Evolutionary conservation across 2,113 vertebrate species (phyloP), one percentile per base, ranked within the genome.

Genomic region (Pedetes capensis): DNA sequence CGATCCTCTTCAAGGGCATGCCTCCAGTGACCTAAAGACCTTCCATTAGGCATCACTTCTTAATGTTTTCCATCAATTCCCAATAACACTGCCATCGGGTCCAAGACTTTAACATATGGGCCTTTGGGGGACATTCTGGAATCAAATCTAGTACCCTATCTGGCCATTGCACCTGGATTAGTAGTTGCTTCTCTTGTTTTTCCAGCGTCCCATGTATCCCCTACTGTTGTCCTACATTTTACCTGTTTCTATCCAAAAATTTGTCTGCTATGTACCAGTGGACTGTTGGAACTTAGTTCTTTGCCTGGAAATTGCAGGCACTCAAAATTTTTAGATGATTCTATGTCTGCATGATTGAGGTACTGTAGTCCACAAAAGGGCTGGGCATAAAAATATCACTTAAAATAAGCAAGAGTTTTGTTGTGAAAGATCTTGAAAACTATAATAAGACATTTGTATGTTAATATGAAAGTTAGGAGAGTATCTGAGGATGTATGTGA

Each of bases 161-260:
- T 37, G 47, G 9, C 39, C 82, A 37, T 37, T 42, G 7, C 8
- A 57, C 6, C 27, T n/a, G 5, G 4, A 25, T 23, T 59, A 34
- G 23, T 39, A 14, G n/a, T 18, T 12, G 6, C 25, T 78, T 47
- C 3, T 61, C 3, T 88, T 76, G 34, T 34, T 63, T 55, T 37
- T 9, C 14, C 1, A 14, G 32, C 8, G 8, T 57, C 11, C 29
- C 14, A 32, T 7, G 6, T 23, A 3, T 1, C 1, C 3, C 20
- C 13, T 51, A 11, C 17, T 12, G 1, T 8, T 39, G 6, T 68
- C 22, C 22, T 68, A 9, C 2, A 13, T 7, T 27, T 25, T 10
- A 27, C 32, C 44, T 51, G 0, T 80, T 34, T 82, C 27, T 72
- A 0, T 44, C 47, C 55, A 5, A 32, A 80, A 87, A 39, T 20